A percentile compares a stretch with the other conserved stretches of the same genome.
These are phyloP conservation scores for Notolepis coatsorum DNA, from an alignment of 2,797 vertebrate genomes.

Conservation along the genomic window DNA sequence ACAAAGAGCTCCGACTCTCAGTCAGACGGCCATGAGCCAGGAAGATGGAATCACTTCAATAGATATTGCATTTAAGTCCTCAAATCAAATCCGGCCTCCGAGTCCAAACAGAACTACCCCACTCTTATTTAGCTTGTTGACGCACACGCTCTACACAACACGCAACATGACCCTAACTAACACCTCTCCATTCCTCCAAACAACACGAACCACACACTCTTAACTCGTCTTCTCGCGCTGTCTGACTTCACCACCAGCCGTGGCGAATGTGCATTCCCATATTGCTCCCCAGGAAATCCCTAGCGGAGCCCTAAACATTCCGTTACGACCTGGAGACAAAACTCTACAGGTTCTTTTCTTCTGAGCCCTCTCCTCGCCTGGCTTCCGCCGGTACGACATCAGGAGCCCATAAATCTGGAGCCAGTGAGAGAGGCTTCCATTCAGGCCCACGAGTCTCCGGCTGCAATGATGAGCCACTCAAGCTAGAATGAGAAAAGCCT, in stretches of 20 bases:
- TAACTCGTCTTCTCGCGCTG: neutral
- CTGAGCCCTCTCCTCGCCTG: constrained; percentile 16
- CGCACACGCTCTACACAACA: constrained; percentile 38
- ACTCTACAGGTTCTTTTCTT: constrained; percentile 2
- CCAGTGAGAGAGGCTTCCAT: constrained; percentile 40
- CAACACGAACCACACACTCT: constrained; percentile 2
- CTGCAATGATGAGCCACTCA: constrained; percentile 70
- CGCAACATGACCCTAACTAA: too few relatives aligned
- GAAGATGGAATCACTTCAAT: constrained; percentile 36
- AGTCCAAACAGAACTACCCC: constrained; percentile 37
- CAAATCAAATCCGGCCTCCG: constrained; percentile 44
- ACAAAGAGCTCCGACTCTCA: neutral
- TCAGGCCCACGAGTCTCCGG: constrained; percentile 46
- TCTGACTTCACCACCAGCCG: constrained; percentile 19
- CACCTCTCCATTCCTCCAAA: constrained; percentile 21
- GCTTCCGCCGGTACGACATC: constrained; percentile 34
- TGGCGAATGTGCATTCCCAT: neutral
- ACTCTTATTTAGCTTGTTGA: constrained; percentile 42
- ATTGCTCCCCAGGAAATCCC: constrained; percentile 42
- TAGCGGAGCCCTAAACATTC: constrained; percentile 41
- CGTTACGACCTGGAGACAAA: constrained; percentile 24
- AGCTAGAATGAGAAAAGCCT: constrained; percentile 71
- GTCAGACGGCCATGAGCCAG: constrained; percentile 9
- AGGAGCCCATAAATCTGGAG: constrained; percentile 70
- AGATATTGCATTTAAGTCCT: constrained; percentile 49